Percentiles rank a stretch among this genome's conserved stretches.
Conservation (phyloP, 64 coral and sea anemone species). For the Acropora yongei region DNA sequence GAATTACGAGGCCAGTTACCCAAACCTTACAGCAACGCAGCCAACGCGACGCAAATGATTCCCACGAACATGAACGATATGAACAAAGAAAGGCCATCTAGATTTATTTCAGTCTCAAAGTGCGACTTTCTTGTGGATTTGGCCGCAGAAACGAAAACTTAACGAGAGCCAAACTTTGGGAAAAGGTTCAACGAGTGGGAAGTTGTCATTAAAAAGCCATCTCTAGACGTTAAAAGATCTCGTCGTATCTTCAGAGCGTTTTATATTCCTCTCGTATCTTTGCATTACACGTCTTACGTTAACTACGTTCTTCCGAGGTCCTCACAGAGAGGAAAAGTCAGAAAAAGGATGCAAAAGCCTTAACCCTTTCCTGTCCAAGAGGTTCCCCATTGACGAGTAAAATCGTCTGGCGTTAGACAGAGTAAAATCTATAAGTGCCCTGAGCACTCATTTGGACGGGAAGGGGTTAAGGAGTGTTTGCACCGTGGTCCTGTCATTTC, state of each 20-base stretch:
- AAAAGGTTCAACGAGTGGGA: conserved; percentile 78
- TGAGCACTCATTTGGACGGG: no score
- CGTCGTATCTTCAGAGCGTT: conserved; percentile 88
- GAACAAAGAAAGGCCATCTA: conserved; percentile 87
- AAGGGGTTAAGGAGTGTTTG: no score
- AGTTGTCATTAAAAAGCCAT: conserved; percentile 78
- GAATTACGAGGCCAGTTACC: conserved; percentile 95
- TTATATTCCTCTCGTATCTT: conserved; percentile 82
- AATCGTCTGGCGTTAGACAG: no score
- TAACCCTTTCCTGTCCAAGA: no score
- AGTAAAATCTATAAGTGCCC: no score
- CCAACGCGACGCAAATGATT: conserved; percentile 86
- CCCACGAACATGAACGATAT: conserved; percentile 95
- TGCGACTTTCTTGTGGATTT: conserved; percentile 94
- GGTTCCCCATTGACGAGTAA: no score
- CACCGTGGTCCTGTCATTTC: no score
- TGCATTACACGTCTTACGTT: conserved; percentile 65
- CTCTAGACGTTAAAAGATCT: conserved; percentile 87
- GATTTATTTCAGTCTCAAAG: conserved; percentile 85
- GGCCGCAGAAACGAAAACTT: conserved; percentile 63
- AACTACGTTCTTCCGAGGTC: conserved; percentile 85
- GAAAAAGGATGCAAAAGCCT: no score
- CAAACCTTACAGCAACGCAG: conserved; percentile 61
- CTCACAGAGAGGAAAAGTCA: conserved; percentile 22
- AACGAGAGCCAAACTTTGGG: conserved; percentile 84